phyloP scores from a whole-genome alignment of 2,797 vertebrate species.

The Liparis tanakae region DNA sequence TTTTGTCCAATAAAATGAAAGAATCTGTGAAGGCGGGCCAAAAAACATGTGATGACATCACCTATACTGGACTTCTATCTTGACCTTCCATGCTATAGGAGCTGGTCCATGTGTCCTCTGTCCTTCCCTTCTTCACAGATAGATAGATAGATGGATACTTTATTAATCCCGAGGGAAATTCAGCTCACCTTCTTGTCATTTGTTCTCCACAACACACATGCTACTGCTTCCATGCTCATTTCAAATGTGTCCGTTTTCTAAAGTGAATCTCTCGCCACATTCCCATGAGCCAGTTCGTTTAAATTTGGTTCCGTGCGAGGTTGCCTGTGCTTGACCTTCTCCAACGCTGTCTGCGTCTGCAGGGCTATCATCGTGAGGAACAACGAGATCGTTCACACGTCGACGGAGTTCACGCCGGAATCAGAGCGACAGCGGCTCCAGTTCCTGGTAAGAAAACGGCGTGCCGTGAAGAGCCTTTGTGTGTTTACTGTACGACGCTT shows the following conservation, averaged over 20 bases:
- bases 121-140: background rate
- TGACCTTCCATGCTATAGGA: background rate
- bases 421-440: conserved; percentile 94
- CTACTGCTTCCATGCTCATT: background rate
- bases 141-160: no score
- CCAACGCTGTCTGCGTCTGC: conserved; percentile 34
- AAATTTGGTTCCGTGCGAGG: background rate
- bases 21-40: background rate
- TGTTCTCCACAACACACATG: background rate
- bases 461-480: background rate
- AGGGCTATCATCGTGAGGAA: conserved; percentile 95
- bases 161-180: no score
- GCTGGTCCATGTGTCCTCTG: background rate
- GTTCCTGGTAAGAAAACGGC: conserved; percentile 87
- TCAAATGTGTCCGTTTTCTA: background rate
- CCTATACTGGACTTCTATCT: background rate
- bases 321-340: background rate
- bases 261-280: background rate
- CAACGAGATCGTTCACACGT: conserved; percentile 93
- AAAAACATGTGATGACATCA: background rate
- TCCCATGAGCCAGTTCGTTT: no score
- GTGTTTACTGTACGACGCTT: background rate
- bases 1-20: background rate
- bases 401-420: conserved; percentile 96
- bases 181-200: background rate